Conservation (phyloP, 1,140 invertebrate species). For the Drosophila nasuta region DNA sequence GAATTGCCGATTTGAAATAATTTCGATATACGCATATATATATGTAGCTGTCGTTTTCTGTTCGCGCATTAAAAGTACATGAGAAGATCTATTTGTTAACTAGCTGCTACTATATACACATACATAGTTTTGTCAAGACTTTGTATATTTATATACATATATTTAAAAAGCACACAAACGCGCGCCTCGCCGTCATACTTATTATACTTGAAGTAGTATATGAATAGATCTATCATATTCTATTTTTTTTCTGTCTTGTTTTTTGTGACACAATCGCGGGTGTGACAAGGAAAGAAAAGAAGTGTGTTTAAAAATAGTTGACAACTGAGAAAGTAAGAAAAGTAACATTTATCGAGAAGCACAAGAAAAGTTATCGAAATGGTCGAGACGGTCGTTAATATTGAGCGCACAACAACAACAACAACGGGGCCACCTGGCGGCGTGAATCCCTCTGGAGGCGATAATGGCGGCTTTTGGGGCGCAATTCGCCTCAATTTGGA, state of each 20-base stretch:
- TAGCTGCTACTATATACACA: constrained; percentile 18
- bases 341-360: constrained; percentile 32
- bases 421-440: constrained; percentile 86
- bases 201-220: constrained; percentile 25
- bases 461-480: constrained; percentile 86
- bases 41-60: background rate
- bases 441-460: constrained; percentile 66
- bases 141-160: constrained; percentile 20
- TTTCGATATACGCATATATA: no score
- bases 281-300: constrained; percentile 26
- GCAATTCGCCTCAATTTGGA: constrained; percentile 86
- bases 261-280: constrained; percentile 66
- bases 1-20: constrained; percentile 12
- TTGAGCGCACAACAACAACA: constrained; percentile 87
- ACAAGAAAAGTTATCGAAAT: constrained; percentile 85
- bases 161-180: constrained; percentile 45
- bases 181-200: constrained; percentile 58
- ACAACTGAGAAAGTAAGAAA: constrained; percentile 28
- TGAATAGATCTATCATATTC: constrained; percentile 32
- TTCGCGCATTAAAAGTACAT: constrained; percentile 16
- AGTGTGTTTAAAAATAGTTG: constrained; percentile 73
- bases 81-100: constrained; percentile 23
- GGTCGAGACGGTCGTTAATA: constrained; percentile 89
- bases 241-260: constrained; percentile 73
- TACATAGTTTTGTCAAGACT: background rate